Base-by-base conservation (phyloP, 2,888 invertebrate genomes). In the Synergus laeviventris region DNA sequence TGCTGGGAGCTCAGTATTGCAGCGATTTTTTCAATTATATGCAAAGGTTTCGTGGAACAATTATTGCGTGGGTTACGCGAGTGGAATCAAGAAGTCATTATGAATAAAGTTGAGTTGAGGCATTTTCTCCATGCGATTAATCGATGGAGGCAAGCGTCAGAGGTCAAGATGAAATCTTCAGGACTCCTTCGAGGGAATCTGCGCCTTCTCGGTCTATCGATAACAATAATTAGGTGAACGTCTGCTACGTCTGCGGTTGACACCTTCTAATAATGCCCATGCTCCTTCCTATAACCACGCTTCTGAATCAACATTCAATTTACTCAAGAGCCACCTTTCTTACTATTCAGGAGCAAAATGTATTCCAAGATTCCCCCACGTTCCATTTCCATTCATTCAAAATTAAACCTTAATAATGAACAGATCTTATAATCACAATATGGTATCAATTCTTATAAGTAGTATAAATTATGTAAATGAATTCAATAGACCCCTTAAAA, bases 221-320 rank as follows among this genome's bases (percentile, higher is more conserved):
- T 75, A 78, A 73, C 66, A 79, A 82, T 79, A 82, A 82, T 82
- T 82, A 79, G 76, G 59, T 70, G 80, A 79, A 75, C 76, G 54
- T 76, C 73, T 81, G 76, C 60, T 79, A 59, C 62, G 76, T 77
- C 82, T 82, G 82, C 70, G 76, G 74, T 64, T 74, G 82, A 81
- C 82, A 79, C 61, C 76, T 82, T 77, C 82, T 82, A 81, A 79
- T 81, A 77, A 77, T 78, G 77, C 74, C 76, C 77, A 80, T 79
- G 77, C 77, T 73, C 76, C 74, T 66, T 79, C 74, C 74, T 36
- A 62, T 18, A 73, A 79, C 79, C 76, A 74, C 45, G 39, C 39
- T 62, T 62, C 62, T 62, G 78, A 81, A 59, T 80, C 79, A 81
- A 79, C 80, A 81, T 80, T 77, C 82, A 82, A 82, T 82, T 82